A percentile compares a stretch with the other conserved stretches of the same genome.
Evolutionary conservation across 1,140 invertebrate species (phyloP).

Genomic region (Coboldia fuscipes): DNA sequence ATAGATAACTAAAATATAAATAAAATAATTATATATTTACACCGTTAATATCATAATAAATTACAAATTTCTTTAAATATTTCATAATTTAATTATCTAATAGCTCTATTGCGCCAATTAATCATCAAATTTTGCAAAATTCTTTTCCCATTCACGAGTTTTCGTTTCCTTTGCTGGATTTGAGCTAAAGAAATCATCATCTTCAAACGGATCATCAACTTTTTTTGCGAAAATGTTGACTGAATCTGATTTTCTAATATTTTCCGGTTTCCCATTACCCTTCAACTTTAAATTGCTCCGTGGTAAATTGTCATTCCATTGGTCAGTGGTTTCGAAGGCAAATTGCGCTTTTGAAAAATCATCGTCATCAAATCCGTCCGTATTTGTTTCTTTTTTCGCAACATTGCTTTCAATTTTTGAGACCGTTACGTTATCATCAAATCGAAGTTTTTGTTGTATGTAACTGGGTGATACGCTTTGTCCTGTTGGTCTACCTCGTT

Average conservation of each 20-base stretch:
- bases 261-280: constrained; percentile 19
- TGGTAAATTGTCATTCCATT: constrained; percentile 6
- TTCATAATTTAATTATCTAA: too few relatives aligned
- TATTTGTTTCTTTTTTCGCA: background rate
- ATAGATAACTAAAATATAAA: too few relatives aligned
- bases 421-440: constrained; percentile 20
- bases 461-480: constrained; percentile 3
- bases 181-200: constrained; percentile 58
- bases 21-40: too few relatives aligned
- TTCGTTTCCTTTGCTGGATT: constrained; percentile 3
- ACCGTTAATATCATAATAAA: too few relatives aligned
- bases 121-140: constrained; percentile 23
- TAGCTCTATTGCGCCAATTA: too few relatives aligned
- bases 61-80: too few relatives aligned
- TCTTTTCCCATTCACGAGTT: constrained; percentile 14
- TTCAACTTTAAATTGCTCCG: constrained; percentile 1
- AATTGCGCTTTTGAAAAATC: constrained; percentile 20
- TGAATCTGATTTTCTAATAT: constrained; percentile 65
- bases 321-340: constrained; percentile 17
- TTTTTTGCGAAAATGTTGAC: constrained; percentile 64
- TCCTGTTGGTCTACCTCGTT: background rate
- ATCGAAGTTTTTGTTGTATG: constrained; percentile 15
- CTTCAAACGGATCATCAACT: constrained; percentile 62
- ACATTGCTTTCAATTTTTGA: constrained; percentile 15
- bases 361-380: constrained; percentile 18